Conservation (phyloP, 2,888 invertebrate species). For the Magallana nippona region DNA sequence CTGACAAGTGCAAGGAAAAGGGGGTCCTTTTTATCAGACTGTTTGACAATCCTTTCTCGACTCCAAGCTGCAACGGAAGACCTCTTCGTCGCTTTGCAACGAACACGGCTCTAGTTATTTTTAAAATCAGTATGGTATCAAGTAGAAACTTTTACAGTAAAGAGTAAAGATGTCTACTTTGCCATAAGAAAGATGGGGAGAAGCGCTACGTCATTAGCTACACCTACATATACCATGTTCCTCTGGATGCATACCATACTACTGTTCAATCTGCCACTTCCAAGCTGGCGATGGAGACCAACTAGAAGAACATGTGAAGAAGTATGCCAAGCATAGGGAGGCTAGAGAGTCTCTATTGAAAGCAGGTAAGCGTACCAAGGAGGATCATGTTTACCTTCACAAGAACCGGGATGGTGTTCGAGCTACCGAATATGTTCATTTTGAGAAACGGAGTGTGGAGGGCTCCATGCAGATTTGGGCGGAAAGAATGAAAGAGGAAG, state of each 20-base stretch:
- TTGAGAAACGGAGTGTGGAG: neutral
- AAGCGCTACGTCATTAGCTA: neutral
- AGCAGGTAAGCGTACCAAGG: neutral
- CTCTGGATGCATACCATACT: neutral
- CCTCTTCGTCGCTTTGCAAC: no score
- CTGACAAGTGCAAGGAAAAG: no score
- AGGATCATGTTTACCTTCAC: neutral
- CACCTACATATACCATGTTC: neutral
- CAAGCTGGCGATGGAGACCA: neutral
- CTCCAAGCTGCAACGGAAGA: no score
- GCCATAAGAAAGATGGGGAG: neutral
- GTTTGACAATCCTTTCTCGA: no score
- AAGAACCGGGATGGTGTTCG: neutral
- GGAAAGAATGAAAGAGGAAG: neutral
- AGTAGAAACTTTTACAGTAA: no score
- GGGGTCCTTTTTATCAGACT: no score
- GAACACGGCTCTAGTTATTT: no score
- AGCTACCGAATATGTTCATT: neutral
- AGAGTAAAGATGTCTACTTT: no score
- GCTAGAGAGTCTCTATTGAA: neutral
- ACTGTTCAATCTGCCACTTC: constrained; percentile 3
- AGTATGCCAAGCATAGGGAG: neutral
- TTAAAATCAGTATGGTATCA: no score
- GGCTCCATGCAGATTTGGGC: neutral
- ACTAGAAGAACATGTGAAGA: neutral